These are phyloP conservation scores for Eulemur rufifrons DNA, from an alignment of 2,113 vertebrate genomes.

Conservation along the genomic window DNA sequence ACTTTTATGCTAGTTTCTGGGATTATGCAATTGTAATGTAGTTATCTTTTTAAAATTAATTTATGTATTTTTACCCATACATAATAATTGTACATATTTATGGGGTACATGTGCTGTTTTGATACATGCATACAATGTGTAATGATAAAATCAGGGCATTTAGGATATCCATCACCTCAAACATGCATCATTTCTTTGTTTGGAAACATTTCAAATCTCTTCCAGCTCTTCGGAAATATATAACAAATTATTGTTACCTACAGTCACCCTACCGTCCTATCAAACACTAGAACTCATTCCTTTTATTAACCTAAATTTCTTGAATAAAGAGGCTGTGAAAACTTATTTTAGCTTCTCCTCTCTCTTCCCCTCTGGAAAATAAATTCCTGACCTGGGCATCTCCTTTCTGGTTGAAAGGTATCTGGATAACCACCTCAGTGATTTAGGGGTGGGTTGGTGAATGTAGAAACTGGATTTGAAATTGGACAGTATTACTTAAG, in stretches of 20 bases:
- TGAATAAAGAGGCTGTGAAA: neutral
- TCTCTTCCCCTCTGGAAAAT: neutral
- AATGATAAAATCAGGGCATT: neutral
- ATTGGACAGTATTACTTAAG: neutral
- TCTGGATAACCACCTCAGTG: neutral
- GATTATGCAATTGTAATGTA: neutral
- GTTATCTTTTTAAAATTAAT: neutral
- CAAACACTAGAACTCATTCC: neutral
- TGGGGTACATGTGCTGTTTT: neutral
- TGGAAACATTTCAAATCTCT: neutral
- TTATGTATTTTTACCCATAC: neutral
- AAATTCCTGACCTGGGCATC: neutral
- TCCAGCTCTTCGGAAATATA: neutral
- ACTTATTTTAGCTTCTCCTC: neutral
- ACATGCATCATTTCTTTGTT: neutral
- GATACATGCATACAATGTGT: neutral
- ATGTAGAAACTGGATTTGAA: neutral
- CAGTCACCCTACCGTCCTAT: neutral
- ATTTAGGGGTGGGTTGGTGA: neutral
- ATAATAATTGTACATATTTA: neutral
- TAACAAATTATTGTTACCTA: neutral
- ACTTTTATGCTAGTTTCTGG: neutral
- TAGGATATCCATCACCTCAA: neutral
- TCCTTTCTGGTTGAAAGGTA: neutral
- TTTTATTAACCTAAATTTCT: neutral